Conservation (phyloP, 1,140 invertebrate genomes). For the Cheumatopsyche charites region DNA sequence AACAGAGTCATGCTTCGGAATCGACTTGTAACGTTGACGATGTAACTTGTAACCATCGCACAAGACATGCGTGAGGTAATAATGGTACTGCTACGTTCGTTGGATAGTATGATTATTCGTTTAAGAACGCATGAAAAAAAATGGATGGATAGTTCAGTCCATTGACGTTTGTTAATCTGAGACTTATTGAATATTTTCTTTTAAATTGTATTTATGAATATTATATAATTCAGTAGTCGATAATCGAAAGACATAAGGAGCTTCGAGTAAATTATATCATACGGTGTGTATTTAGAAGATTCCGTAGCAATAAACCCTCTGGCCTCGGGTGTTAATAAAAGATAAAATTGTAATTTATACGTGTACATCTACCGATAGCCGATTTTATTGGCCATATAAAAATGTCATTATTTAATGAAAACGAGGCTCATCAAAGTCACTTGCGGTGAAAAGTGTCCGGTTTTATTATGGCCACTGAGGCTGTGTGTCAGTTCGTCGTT, state of each 20-base stretch:
- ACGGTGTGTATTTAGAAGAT: too few species aligned
- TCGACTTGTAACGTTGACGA: constrained; percentile 13
- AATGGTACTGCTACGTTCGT: not conserved
- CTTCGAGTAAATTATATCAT: not conserved
- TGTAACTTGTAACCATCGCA: not conserved
- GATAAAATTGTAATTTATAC: not conserved
- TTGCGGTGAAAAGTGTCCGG: too few species aligned
- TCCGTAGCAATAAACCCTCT: too few species aligned
- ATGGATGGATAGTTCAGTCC: not conserved
- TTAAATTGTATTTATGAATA: too few species aligned
- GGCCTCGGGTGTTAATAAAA: too few species aligned
- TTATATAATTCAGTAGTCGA: too few species aligned
- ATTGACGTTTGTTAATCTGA: too few species aligned
- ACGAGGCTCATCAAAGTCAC: too few species aligned
- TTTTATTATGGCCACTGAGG: too few species aligned
- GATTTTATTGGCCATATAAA: constrained; percentile 11
- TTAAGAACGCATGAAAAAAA: not conserved
- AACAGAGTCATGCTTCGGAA: constrained; percentile 13
- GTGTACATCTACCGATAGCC: not conserved
- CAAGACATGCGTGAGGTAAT: not conserved
- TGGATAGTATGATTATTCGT: not conserved
- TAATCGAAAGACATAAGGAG: not conserved
- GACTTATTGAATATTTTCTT: too few species aligned
- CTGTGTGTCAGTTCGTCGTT: too few species aligned
- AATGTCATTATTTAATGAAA: constrained; percentile 9